Base-by-base conservation (phyloP, 23 tunicate genomes). In the Aplidium turbinatum region DNA sequence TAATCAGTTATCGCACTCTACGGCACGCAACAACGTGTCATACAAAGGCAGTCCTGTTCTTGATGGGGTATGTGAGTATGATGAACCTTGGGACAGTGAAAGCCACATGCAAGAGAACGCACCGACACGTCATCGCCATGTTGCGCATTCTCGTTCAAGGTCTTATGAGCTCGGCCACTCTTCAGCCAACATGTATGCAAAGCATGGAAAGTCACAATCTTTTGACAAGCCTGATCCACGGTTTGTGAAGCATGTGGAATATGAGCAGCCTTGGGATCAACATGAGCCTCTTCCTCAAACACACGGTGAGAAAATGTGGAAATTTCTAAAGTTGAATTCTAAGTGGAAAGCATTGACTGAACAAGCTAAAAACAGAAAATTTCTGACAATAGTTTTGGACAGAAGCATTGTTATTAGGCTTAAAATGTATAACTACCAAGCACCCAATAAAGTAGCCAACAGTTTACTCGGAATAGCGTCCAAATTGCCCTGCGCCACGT, bases 71-170 rank as follows among this genome's bases (percentile, higher is more conserved):
- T 75, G 34, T 7, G 84, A 82, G 54, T 90, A 90, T 48, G 97
- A 90, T 32, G 97, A 90, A 53, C 97, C 97, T 4, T 90, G 97
- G 97, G 94, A 87, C 70, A 50, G 38, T 47, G 63, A 38, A 6
- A 61, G 70, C 27, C 23, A 19, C 22, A 47, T 19, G 1, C 68
- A 61, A 13, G 50, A n/a, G n/a, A n/a, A n/a, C n/a, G n/a, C n/a
- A n/a, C n/a, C n/a, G n/a, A n/a, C 30, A 60, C 22, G 20, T 47
- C 53, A n/a, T n/a, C n/a, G n/a, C n/a, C n/a, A n/a, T 55, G 32
- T 75, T 30, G 58, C 64, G 1, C 94, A 87, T 46, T 80, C 82
- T 6, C 58, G 94, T 13, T 87, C 94, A 7, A 36, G 86, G n/a
- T 87, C 94, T 3, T 87, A 87, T 38, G 94, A 87, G 22, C 25